Conservation (phyloP, 2,113 vertebrate species). For the Epinephelus lanceolatus region DNA sequence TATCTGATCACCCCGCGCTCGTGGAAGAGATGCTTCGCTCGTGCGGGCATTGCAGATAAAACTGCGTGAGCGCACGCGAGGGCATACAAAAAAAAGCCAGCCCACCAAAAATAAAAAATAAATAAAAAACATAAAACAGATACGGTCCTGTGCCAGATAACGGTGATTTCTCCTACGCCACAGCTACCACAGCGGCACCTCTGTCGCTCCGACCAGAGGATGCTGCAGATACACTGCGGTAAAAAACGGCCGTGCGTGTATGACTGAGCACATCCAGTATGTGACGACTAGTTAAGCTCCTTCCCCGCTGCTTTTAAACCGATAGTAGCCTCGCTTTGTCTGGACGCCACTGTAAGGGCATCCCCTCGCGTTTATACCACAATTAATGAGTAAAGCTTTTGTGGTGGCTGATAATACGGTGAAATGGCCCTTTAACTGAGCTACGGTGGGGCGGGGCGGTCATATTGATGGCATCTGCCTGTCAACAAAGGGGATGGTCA, state of each 20-base stretch:
- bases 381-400: neutral
- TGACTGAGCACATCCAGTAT: slow-evolving; percentile 7
- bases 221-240: slow-evolving; percentile 84
- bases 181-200: slow-evolving; percentile 56
- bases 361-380: neutral
- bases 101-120: neutral
- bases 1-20: slow-evolving; percentile 56
- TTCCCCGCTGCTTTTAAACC: neutral
- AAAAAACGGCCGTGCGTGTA: slow-evolving; percentile 60
- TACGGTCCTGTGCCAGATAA: neutral
- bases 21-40: slow-evolving; percentile 41
- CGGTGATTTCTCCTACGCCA: slow-evolving; percentile 36
- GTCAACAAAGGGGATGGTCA: neutral
- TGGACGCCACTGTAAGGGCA: neutral
- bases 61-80: neutral
- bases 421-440: slow-evolving; percentile 61
- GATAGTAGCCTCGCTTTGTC: neutral
- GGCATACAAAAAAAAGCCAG: neutral
- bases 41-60: slow-evolving; percentile 53
- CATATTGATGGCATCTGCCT: neutral
- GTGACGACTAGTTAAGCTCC: neutral
- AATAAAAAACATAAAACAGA: neutral
- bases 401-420: neutral
- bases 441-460: neutral
- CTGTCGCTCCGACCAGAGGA: slow-evolving; percentile 41